phyloP scores from a whole-genome alignment of 1,140 invertebrate species.

The Manduca sexta region DNA sequence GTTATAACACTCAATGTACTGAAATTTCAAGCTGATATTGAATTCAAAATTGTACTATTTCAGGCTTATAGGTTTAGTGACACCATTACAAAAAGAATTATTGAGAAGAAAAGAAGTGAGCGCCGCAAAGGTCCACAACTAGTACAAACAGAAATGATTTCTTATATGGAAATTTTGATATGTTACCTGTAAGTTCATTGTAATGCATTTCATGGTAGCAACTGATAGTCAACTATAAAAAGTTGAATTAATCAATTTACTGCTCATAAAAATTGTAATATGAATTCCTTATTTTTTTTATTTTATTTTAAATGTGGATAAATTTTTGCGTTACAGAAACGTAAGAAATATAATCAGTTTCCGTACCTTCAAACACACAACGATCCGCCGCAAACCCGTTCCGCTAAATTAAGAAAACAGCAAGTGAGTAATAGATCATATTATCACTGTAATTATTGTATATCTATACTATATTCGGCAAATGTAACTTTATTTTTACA shows the following conservation, averaged over 20 bases:
- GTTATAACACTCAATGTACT: too few relatives aligned
- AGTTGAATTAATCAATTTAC: too few relatives aligned
- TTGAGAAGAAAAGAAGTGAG: conserved; percentile 63
- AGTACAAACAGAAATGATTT: conserved; percentile 66
- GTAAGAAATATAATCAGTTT: conserved; percentile 64
- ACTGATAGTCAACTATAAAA: too few relatives aligned
- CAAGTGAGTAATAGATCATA: conserved; percentile 31
- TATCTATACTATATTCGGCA: neutral
- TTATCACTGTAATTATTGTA: neutral
- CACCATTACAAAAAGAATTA: conserved; percentile 50
- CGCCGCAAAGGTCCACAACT: conserved; percentile 58
- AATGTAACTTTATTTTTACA: too few relatives aligned
- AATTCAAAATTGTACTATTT: conserved; percentile 9
- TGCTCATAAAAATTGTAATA: too few relatives aligned
- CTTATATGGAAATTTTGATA: conserved; percentile 63
- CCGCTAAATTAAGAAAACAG: conserved; percentile 57
- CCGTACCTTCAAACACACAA: conserved; percentile 64
- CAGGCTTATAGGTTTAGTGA: conserved; percentile 57
- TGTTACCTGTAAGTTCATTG: conserved; percentile 46
- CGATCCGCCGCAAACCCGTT: conserved; percentile 67
- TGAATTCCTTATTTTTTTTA: too few relatives aligned
- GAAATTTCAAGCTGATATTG: too few relatives aligned
- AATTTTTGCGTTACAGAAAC: conserved; percentile 59
- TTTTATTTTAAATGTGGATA: too few relatives aligned
- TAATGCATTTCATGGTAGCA: neutral